Evolutionary conservation across 2,113 vertebrate species (phyloP), one percentile per base, ranked within the genome.

Genomic region (Ailuropoda melanoleuca): DNA sequence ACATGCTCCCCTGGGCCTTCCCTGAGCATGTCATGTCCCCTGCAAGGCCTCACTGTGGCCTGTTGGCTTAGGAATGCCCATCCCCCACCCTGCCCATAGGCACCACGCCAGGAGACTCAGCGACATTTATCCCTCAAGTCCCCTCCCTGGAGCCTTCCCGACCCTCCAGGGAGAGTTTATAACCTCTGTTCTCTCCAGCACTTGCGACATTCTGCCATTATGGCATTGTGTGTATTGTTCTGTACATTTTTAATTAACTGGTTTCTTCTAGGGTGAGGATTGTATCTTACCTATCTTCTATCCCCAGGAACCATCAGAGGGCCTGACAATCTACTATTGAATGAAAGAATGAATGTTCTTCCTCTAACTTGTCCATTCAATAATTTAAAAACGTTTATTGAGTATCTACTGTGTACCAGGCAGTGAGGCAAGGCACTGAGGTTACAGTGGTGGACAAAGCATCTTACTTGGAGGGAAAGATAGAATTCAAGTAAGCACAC

Each of bases 41-140:
- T n/a, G 0, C 3, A 0, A 0, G 74, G 48, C 12, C 34, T 90
- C 58, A 8, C 8, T 15, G 23, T n/a, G 37, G 13, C 7, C 21
- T 26, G 43, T 24, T 0, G 15, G 62, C 72, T 90, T 43, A 55
- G 81, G 56, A 29, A 56, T 31, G n/a, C 43, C 68, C 62, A 31
- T 29, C 26, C 31, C 17, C 46, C 8, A 0, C 31, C 74, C 26
- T 1, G 24, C 34, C 8, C 26, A 17, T 1, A 19, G 10, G 6
- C 53, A 3, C 0, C 66, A 53, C 7, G 78, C 74, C 23, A 72
- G 37, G 56, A 78, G 87, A 58, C 9, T 26, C n/a, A 17, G 17
- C 12, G 8, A 8, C 1, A 21, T 10, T 58, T 55, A n/a, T 34
- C 31, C 18, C 34, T 62, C 46, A 70, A 23, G 50, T 21, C 46